Base-by-base conservation (phyloP, 1,140 invertebrate genomes). In the Drosophila chauvacae region DNA sequence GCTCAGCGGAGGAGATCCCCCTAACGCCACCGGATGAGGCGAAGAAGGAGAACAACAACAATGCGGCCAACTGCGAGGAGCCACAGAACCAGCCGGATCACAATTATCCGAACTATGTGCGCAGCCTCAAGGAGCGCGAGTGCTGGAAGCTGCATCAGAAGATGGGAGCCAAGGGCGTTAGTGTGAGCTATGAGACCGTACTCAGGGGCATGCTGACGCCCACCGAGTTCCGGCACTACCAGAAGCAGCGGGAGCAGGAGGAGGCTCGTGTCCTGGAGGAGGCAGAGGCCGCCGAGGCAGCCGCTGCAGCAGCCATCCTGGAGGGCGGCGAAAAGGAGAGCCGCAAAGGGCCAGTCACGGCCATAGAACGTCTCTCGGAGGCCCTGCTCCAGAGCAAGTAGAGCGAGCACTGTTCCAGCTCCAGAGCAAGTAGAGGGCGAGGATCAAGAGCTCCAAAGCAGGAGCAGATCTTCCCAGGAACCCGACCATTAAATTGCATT, bases 121-220 rank as follows among this genome's bases (percentile, higher is more conserved):
- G 82, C 68, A 94, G 94, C 5, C 90, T 92, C 0, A 95, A 95
- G 81, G 94, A 95, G 74, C 93, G 94, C 77, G 95, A 96, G 88
- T 96, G 95, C 80, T 96, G 95, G 95, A 94, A 95, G 57, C 92
- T 95, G 51, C 96, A 94, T 68, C 93, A 94, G 60, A 94, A 94
- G 92, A 96, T 96, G 95, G 94, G 93, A n/a, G 94, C 95, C 69
- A 96, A 95, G 90, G 95, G 95, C 2, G 93, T 96, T n/a, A 94
- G 93, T 42, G 94, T 96, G 5, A 95, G 94, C 5, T 96, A 95
- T 64, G 95, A 96, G 57, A 96, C 95, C 0, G 94, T 96, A 35
- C 90, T 96, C 39, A 94, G 95, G 92, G 95, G 95, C 42, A 95
- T 96, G 95, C 90, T 96, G 45, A 96, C 95, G 18, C 95, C 95